A percentile compares a stretch with the other conserved stretches of the same genome.
phyloP scores from a whole-genome alignment of 2,797 vertebrate species.

The Lagorchestes hirsutus region DNA sequence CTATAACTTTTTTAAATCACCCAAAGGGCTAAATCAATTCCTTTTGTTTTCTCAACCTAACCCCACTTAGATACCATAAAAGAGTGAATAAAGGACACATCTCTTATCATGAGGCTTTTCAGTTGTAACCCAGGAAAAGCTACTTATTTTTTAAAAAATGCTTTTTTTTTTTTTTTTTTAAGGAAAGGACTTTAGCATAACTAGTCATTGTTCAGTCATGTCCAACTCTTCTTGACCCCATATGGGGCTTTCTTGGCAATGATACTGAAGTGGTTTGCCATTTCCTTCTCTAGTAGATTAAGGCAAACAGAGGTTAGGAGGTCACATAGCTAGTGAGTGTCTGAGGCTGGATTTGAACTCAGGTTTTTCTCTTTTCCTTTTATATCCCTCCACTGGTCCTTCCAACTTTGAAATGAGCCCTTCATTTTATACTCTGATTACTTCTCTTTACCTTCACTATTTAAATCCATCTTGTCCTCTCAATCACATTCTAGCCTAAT shows the following conservation, averaged over 20 bases:
- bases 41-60: not conserved
- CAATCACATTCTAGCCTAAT: not conserved
- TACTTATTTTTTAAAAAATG: not conserved
- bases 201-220: not conserved
- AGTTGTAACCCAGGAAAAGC: not conserved
- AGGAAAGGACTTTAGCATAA: not conserved
- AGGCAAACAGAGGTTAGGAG: not conserved
- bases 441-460: not conserved
- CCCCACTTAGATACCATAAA: not conserved
- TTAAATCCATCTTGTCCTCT: not conserved
- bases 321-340: not conserved
- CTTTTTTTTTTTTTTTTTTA: no score
- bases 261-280: not conserved
- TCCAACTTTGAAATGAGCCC: not conserved
- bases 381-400: not conserved
- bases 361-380: not conserved
- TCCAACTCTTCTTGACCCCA: no score
- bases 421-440: not conserved
- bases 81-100: not conserved
- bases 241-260: not conserved
- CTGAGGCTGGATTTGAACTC: not conserved
- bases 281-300: not conserved
- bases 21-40: not conserved
- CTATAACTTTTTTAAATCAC: not conserved
- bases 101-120: not conserved